Evolutionary conservation across 2,113 vertebrate species (phyloP).

Genomic region (Malaclemys terrapin): DNA sequence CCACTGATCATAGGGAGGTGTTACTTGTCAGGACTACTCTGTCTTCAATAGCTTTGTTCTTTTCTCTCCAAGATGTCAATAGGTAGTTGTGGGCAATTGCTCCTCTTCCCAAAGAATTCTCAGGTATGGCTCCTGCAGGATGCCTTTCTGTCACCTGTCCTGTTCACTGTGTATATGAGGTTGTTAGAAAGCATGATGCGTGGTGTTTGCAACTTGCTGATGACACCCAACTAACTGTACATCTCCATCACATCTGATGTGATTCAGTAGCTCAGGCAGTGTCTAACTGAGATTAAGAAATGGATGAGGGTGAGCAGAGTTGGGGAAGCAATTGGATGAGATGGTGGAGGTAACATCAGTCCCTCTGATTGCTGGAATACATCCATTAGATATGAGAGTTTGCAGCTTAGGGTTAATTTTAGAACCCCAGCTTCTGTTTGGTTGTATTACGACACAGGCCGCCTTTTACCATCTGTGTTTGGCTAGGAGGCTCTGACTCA

Average conservation of each 20-base stretch:
- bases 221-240: too few relatives aligned
- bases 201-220: neutral
- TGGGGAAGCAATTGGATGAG: neutral
- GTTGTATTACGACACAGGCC: neutral
- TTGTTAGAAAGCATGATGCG: neutral
- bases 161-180: too few relatives aligned
- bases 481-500: neutral
- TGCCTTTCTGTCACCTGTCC: neutral
- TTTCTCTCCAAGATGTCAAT: neutral
- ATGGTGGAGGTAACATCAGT: neutral
- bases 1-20: neutral
- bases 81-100: neutral
- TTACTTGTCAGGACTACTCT: neutral
- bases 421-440: neutral
- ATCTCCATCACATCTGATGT: neutral
- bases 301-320: neutral
- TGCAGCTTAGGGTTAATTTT: neutral
- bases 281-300: neutral
- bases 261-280: neutral
- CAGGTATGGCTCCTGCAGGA: neutral
- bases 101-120: neutral
- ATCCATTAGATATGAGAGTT: neutral
- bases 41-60: neutral
- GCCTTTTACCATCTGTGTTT: neutral
- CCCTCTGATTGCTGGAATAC: neutral